Evolutionary conservation across 2,113 vertebrate genomes (phyloP).

Genomic region (Azemiops feae): DNA sequence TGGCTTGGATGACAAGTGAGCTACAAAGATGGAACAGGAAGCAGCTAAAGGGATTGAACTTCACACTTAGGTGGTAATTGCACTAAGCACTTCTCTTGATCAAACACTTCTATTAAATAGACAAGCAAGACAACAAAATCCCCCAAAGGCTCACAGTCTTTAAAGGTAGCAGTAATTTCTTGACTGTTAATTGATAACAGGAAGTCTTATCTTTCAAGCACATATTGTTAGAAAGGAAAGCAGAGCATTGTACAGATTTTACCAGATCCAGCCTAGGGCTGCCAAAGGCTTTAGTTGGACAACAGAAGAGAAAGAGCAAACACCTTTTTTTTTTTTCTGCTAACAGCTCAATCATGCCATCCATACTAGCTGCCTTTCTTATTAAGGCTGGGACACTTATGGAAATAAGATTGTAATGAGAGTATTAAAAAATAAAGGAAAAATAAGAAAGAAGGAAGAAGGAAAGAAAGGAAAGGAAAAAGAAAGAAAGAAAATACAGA

Average conservation of each 20-base stretch:
- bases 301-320: background rate
- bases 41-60: background rate
- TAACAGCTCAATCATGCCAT: background rate
- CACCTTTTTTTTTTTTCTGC: background rate
- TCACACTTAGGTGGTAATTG: slow-evolving; percentile 20
- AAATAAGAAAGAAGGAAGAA: background rate
- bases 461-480: background rate
- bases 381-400: background rate
- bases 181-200: background rate
- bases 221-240: background rate
- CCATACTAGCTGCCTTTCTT: too few relatives aligned
- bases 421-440: background rate
- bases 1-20: slow-evolving; percentile 3
- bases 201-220: background rate
- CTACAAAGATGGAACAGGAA: slow-evolving; percentile 20
- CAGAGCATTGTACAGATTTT: background rate
- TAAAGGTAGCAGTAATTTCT: background rate
- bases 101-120: background rate
- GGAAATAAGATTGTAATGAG: background rate
- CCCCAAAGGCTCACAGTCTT: background rate
- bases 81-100: slow-evolving; percentile 6
- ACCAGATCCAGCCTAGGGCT: background rate
- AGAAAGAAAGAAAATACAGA: background rate
- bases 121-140: background rate
- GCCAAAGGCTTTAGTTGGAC: background rate